phyloP scores from a whole-genome alignment of 2,113 vertebrate genomes.

The Steatornis caripensis region DNA sequence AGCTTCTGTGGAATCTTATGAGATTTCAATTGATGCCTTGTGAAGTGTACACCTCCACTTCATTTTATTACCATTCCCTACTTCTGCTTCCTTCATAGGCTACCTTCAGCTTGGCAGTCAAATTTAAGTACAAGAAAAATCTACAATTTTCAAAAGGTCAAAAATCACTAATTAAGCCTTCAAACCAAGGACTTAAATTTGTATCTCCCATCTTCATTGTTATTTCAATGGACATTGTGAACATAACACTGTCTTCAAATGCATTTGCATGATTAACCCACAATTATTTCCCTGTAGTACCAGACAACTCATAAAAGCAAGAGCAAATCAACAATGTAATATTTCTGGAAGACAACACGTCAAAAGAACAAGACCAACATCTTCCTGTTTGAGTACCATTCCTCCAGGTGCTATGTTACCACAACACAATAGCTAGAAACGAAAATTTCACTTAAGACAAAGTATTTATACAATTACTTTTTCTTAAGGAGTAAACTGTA shows the following conservation, averaged over 20 bases:
- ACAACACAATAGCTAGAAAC: background rate
- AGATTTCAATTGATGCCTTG: conserved; percentile 3
- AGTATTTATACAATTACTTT: background rate
- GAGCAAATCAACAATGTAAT: background rate
- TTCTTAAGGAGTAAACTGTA: background rate
- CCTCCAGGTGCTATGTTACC: background rate
- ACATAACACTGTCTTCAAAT: background rate
- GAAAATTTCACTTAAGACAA: background rate
- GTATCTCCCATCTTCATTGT: background rate
- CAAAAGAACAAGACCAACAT: background rate
- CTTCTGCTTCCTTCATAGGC: background rate
- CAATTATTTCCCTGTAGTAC: background rate
- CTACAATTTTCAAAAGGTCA: background rate
- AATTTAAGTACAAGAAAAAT: background rate
- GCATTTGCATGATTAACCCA: background rate
- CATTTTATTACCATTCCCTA: background rate
- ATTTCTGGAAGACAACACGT: background rate
- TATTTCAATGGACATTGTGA: background rate
- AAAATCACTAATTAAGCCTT: background rate
- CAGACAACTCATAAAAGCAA: background rate
- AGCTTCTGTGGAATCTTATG: background rate
- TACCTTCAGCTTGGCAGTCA: background rate
- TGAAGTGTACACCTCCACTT: conserved; percentile 22
- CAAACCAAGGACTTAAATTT: background rate
- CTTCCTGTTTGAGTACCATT: background rate